Base-by-base conservation (phyloP, 2,888 invertebrate species). In the Eremobia ochroleuca region DNA sequence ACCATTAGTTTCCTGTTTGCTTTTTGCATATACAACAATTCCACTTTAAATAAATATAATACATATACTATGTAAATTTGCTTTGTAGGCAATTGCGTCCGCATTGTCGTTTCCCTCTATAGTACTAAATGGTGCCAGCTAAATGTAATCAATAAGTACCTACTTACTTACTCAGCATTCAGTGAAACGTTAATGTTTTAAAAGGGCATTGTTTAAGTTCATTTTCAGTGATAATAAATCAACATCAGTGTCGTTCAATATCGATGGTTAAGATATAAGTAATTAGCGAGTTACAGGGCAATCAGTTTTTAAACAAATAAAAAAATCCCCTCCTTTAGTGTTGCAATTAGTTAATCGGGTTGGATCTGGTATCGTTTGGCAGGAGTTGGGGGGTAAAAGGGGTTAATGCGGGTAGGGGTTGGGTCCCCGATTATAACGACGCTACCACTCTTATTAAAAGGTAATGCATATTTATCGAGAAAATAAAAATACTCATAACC, bases 41-140 rank as follows among this genome's bases (percentile, higher is more conserved):
- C 65, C 13, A 69, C 28, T 55, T 18, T 40, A 49, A 28, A 64
- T 46, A 61, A 61, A 70, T 84, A 34, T 65, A 72, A 34, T 65
- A 72, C 52, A n/a, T 73, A 52, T 46, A 46, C n/a, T 71, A 72
- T 73, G 66, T 71, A 84, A 79, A 84, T 77, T 81, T 55, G 46
- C n/a, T 64, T 69, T 58, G 59, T 79, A 55, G 52, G 52, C 4
- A 66, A 61, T 70, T 83, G 46, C 15, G 55, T 49, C 52, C 18
- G 31, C 37, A 64, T 69, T 76, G 64, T 68, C 25, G 31, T 72
- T 82, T 85, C 81, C 82, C 68, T 69, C 40, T 49, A 46, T 58
- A 61, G 2, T 34, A 65, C 68, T 69, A 59, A 65, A 73, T 21
- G 11, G 37, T 49, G 25, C n/a, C 58, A 59, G 79, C 59, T 34